Base-by-base conservation (phyloP, 2,113 vertebrate species). In the Ursus arctos region DNA sequence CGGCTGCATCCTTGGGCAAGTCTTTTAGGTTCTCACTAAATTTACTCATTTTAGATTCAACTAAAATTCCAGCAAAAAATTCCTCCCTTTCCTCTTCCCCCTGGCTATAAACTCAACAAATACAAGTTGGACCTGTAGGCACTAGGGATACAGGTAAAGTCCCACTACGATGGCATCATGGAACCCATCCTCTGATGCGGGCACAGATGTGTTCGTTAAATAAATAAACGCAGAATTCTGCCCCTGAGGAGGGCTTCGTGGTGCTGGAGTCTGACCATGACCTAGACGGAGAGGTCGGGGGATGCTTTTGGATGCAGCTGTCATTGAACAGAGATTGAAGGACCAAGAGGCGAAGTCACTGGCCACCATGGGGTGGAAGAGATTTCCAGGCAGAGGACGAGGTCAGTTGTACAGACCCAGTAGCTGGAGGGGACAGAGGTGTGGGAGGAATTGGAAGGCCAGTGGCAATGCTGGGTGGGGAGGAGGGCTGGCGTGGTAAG, bases 121-220 rank as follows among this genome's bases (percentile, higher is more conserved):
- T 33, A 40, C 12, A 43, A 51, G 76, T 63, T 36, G 63, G 36
- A 26, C n/a, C 6, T 11, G 15, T 7, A 7, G 26, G 14, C 26
- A 67, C 2, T 0, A n/a, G 31, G 22, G 63, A 31, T 13, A 40
- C 2, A 33, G 15, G 31, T 12, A 5, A n/a, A 67, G 22, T 19
- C 18, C 22, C 14, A 21, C 91, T 31, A 0, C 0, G 6, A 24
- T 1, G 19, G 28, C 47, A 1, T 40, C 59, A 0, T 0, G 21
- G 77, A 72, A 16, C 16, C 21, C 33, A 1, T 1, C 0, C 0
- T 13, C 53, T n/a, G 31, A 7, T 15, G 26, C 40, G 36, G 24
- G 6, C 2, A 22, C 31, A 36, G 1, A 31, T 40, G 7, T 24
- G 14, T 13, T 43, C 11, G 1, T 71, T 31, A 31, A 5, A 51